Conservation (phyloP, 1,140 invertebrate species). For the Pachypsylla venusta region DNA sequence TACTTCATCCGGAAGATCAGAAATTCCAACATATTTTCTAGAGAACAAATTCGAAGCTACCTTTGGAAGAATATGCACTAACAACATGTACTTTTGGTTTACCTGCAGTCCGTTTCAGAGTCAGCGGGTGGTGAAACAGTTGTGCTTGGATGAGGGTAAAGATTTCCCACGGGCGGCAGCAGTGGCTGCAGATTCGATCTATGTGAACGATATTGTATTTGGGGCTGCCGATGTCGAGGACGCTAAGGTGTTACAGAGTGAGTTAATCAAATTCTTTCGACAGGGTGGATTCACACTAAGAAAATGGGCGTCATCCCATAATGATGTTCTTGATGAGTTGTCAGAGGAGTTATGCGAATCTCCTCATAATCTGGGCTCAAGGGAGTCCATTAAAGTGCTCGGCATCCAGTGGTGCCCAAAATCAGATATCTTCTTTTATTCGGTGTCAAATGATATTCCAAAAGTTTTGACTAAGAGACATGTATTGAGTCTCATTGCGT, state of each 20-base stretch:
- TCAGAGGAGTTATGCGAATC: background rate
- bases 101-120: conserved; percentile 28
- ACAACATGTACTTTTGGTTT: conserved; percentile 32
- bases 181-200: conserved; percentile 25
- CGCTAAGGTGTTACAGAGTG: conserved; percentile 17
- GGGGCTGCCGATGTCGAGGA: conserved; percentile 23
- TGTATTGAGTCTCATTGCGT: conserved; percentile 20
- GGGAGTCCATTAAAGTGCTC: background rate
- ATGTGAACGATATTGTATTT: conserved; percentile 30
- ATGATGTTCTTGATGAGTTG: background rate
- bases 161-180: conserved; percentile 23
- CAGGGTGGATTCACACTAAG: background rate
- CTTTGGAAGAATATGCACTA: conserved; percentile 25
- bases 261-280: background rate
- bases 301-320: background rate
- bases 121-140: conserved; percentile 24
- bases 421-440: background rate
- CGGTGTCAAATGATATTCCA: background rate
- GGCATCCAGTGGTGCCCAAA: conserved; percentile 3
- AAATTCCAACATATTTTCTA: conserved; percentile 34
- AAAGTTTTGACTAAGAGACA: conserved; percentile 13
- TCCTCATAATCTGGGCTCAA: background rate
- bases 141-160: conserved; percentile 23
- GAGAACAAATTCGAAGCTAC: conserved; percentile 19
- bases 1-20: conserved; percentile 26